A percentile compares a stretch with the other conserved stretches of the same genome.
These are phyloP conservation scores for Nymphalis polychloros DNA, from an alignment of 2,888 invertebrate species.

Conservation along the genomic window DNA sequence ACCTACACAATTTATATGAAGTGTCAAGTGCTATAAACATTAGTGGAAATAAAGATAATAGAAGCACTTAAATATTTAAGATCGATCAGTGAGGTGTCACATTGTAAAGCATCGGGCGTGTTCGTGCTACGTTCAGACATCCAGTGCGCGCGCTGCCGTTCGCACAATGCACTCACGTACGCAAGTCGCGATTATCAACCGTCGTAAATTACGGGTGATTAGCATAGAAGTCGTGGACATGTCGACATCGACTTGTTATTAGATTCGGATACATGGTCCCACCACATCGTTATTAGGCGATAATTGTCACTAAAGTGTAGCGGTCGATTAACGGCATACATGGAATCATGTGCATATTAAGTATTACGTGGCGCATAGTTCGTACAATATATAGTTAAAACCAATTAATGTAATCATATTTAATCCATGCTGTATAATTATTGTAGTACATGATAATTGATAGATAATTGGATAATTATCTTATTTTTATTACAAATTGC, in stretches of 20 bases:
- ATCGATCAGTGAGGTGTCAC: conserved; percentile 63
- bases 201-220: conserved; percentile 78
- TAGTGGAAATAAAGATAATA: conserved; percentile 23
- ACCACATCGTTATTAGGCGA: conserved; percentile 73
- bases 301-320: conserved; percentile 75
- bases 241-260: conserved; percentile 65
- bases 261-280: conserved; percentile 67
- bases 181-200: conserved; percentile 75
- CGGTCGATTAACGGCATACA: conserved; percentile 77
- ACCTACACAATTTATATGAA: too few species aligned
- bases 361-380: conserved; percentile 19
- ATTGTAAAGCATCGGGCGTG: conserved; percentile 51
- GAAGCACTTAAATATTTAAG: conserved; percentile 45
- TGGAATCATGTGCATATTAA: conserved; percentile 62
- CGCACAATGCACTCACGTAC: conserved; percentile 78
- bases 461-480: conserved; percentile 1
- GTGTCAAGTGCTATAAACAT: conserved; percentile 1
- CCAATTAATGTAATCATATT: conserved; percentile 16
- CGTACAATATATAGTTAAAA: neutral
- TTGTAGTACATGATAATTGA: conserved; percentile 14
- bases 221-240: conserved; percentile 75
- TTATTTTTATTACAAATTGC: neutral
- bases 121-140: conserved; percentile 46
- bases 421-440: conserved; percentile 12
- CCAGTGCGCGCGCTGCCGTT: conserved; percentile 47